Percentiles rank a stretch among this genome's conserved stretches.
phyloP scores from a whole-genome alignment of 2,797 vertebrate species.

The Acanthornis magna region DNA sequence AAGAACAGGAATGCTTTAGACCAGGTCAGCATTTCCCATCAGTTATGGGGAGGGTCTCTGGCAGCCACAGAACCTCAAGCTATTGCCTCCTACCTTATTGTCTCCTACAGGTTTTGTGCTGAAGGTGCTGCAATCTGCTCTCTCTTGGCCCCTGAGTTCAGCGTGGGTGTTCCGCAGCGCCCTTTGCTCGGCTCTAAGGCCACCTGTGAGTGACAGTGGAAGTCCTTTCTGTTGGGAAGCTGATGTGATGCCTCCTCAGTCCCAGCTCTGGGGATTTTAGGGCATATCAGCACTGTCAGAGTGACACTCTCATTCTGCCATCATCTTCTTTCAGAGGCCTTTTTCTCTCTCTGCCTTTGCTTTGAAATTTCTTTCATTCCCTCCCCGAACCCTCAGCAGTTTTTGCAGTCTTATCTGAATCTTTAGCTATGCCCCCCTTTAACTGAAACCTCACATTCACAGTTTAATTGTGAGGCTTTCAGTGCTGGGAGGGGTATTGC shows the following conservation, averaged over 20 bases:
- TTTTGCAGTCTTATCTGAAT: not conserved
- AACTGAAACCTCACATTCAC: not conserved
- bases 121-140: not conserved
- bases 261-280: not conserved
- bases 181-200: slow-evolving; percentile 3
- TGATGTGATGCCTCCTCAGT: not conserved
- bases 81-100: not conserved
- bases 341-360: not conserved
- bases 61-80: not conserved
- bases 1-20: not conserved
- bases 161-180: not conserved
- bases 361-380: slow-evolving; percentile 6
- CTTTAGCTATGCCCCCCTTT: not conserved
- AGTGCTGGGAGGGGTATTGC: not conserved
- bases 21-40: not conserved
- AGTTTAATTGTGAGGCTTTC: not conserved
- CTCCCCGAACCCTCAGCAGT: not conserved
- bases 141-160: not conserved
- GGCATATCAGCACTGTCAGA: not conserved
- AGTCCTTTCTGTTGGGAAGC: not conserved
- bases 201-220: not conserved
- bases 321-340: not conserved
- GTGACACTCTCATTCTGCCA: not conserved
- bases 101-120: not conserved
- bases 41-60: not conserved